Conservation (phyloP, 2,888 invertebrate genomes). For the Erebia epiphron region DNA sequence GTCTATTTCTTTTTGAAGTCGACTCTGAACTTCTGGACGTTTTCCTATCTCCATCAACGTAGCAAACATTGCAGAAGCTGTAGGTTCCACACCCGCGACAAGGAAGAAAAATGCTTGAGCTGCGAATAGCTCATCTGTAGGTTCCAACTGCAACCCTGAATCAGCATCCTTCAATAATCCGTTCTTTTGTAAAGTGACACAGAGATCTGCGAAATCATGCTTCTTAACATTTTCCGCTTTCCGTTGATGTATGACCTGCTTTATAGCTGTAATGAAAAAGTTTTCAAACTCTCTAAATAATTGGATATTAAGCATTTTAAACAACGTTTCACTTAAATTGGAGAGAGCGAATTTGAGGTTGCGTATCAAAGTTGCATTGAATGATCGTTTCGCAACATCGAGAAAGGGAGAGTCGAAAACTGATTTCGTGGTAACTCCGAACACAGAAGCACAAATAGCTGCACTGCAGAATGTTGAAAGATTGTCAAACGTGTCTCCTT, state of each 20-base stretch:
- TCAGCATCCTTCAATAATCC: constrained; percentile 54
- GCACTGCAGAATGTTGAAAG: constrained; percentile 46
- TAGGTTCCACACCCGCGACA: constrained; percentile 66
- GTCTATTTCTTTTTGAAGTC: constrained; percentile 63
- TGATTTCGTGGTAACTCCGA: constrained; percentile 55
- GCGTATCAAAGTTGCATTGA: constrained; percentile 29
- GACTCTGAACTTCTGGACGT: constrained; percentile 55
- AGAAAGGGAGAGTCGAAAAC: constrained; percentile 55
- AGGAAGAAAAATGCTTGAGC: constrained; percentile 68
- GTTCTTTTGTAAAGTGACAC: constrained; percentile 57
- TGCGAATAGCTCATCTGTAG: constrained; percentile 60
- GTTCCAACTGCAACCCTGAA: constrained; percentile 54
- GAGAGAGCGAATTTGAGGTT: constrained; percentile 43
- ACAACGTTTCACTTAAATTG: constrained; percentile 38
- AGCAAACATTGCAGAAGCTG: constrained; percentile 57
- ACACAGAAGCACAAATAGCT: constrained; percentile 55
- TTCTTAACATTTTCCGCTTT: constrained; percentile 52
- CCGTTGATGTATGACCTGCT: constrained; percentile 55
- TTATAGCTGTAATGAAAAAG: constrained; percentile 61
- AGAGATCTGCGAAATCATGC: constrained; percentile 64
- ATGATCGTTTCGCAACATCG: constrained; percentile 41
- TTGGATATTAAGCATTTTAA: constrained; percentile 49
- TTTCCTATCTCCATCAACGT: constrained; percentile 59
- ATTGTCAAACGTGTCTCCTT: constrained; percentile 40
- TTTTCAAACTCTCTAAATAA: constrained; percentile 54